A percentile compares a stretch with the other conserved stretches of the same genome.
phyloP scores from a whole-genome alignment of 2,113 vertebrate genomes.

The Rhabdornis inornatus region DNA sequence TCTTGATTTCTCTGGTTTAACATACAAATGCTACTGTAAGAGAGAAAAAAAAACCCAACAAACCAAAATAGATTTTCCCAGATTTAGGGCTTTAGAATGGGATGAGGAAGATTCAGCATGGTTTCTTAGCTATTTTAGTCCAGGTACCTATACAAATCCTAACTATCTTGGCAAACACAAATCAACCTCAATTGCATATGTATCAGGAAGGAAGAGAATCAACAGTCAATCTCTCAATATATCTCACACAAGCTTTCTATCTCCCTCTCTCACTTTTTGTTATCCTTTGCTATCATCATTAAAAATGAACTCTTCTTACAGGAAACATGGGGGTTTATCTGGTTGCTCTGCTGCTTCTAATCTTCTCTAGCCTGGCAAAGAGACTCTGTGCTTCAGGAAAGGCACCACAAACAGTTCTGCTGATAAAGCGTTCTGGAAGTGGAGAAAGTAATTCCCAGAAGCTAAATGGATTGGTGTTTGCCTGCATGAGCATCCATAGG shows the following conservation, averaged over 20 bases:
- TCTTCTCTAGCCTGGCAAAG: not conserved
- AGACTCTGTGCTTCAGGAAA: not conserved
- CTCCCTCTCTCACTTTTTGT: not conserved
- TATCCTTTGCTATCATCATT: not conserved
- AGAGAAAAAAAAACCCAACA: not conserved
- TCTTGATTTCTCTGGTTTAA: not conserved
- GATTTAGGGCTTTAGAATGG: not conserved
- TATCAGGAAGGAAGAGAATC: not conserved
- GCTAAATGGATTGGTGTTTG: not conserved
- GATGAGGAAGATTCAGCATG: not conserved
- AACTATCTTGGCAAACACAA: not conserved
- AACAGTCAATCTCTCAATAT: not conserved
- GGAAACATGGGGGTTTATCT: not conserved
- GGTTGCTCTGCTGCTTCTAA: not conserved
- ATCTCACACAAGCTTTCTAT: not conserved
- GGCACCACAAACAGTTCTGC: not conserved
- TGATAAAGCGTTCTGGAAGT: not conserved
- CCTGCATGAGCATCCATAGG: not conserved
- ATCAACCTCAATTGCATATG: not conserved
- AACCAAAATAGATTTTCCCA: not conserved
- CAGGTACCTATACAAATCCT: not conserved
- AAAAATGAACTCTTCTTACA: not conserved
- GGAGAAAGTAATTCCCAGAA: not conserved
- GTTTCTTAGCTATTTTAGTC: not conserved
- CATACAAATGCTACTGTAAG: not conserved